Evolutionary conservation across 2,113 vertebrate species (phyloP).

Genomic region (Sinocyclocheilus anshuiensis): DNA sequence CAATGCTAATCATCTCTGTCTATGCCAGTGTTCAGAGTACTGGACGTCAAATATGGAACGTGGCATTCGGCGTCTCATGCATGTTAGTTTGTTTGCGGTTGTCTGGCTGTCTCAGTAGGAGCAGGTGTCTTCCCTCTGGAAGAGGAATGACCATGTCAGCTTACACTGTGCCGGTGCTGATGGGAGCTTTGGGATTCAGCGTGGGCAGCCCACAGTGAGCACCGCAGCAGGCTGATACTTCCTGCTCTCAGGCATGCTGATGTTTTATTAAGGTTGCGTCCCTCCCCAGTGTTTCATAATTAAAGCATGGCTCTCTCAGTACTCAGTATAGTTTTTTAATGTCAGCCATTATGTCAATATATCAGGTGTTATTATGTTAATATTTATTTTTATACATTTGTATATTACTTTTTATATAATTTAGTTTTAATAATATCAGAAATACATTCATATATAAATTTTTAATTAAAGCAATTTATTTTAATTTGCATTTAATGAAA

Average conservation of each 20-base stretch:
- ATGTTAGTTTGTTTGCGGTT: neutral
- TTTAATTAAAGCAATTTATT: neutral
- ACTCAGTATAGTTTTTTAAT: no score
- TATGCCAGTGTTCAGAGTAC: slow-evolving; percentile 1
- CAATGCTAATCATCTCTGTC: neutral
- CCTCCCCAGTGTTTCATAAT: slow-evolving; percentile 55
- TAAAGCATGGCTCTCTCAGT: slow-evolving; percentile 55
- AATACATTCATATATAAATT: neutral
- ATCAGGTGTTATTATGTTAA: neutral
- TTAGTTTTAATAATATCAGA: no score
- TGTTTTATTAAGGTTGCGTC: slow-evolving; percentile 57
- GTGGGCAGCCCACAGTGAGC: slow-evolving; percentile 21
- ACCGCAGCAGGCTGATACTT: slow-evolving; percentile 17
- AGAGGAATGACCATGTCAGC: slow-evolving; percentile 33
- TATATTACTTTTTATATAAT: no score
- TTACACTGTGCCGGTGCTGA: slow-evolving; percentile 35
- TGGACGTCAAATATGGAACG: slow-evolving; percentile 16
- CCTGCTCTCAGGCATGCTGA: slow-evolving; percentile 56
- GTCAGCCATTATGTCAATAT: neutral
- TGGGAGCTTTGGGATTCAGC: slow-evolving; percentile 55
- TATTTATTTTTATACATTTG: no score
- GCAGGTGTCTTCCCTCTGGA: slow-evolving; percentile 40
- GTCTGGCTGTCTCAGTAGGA: slow-evolving; percentile 14
- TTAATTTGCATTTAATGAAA: no score
- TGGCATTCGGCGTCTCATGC: neutral